Base-by-base conservation (phyloP, 2,888 invertebrate species). In the Scaptomyza parva region DNA sequence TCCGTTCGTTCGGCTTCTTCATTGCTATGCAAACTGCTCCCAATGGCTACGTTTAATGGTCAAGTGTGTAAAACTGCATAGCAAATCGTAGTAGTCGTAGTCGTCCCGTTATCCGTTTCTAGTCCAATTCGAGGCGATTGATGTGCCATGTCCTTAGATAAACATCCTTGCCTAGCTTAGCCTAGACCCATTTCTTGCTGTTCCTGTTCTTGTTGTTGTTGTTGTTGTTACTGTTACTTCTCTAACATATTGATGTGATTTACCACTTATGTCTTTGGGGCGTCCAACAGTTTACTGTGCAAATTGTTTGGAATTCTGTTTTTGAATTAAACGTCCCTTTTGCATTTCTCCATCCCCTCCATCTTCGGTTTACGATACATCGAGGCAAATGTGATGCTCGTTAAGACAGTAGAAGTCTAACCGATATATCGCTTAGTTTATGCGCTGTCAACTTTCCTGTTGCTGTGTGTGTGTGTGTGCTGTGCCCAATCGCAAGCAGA, bases 191-290 rank as follows among this genome's bases (percentile, higher is more conserved):
- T 11, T 62, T 51, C 35, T n/a, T 11, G 11, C 17, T 44, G 24
- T 43, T 43, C 37, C 43, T 62, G 68, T 70, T 53, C 28, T 44
- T n/a, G n/a, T n/a, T 51, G 39, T n/a, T 11, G 11, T 26, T 44
- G 24, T 43, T 43, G 40, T 45, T 62, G 68, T 70, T 53, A 33
- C 47, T n/a, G n/a, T n/a, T n/a, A n/a, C 28, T 54, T 69, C 65
- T 65, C 75, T 77, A 80, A 83, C 83, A 89, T 89, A 89, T 88
- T 89, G 89, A 88, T 87, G 89, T 88, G 89, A 88, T 89, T 88
- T 89, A 87, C 86, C 86, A 88, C 89, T 88, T 78, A 79, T 84
- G 78, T 78, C 86, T 88, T 75, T 85, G 76, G 87, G 81, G 68
- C 73, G 65, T 77, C 75, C 63, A 79, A 73, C 79, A 79, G 79